Conservation (phyloP, 2,797 vertebrate genomes). For the Anguilla marmorata region DNA sequence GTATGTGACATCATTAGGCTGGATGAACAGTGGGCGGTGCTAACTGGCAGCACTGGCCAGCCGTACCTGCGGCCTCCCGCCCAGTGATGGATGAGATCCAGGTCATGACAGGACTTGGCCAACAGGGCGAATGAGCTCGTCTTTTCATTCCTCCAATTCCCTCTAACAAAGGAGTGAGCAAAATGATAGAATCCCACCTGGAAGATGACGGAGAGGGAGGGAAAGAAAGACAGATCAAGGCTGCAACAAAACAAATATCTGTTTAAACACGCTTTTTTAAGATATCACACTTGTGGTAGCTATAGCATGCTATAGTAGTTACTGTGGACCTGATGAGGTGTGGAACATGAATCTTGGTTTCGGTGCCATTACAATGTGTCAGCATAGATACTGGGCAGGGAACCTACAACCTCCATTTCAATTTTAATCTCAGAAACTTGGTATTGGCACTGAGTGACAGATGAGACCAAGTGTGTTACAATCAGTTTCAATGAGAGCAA, state of each 20-base stretch:
- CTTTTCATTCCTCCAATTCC: constrained; percentile 83
- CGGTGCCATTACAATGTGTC: neutral
- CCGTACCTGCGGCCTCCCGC: constrained; percentile 73
- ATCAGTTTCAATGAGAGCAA: too few relatives aligned
- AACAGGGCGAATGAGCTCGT: constrained; percentile 81
- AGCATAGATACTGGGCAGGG: neutral
- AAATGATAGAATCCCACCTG: constrained; percentile 84
- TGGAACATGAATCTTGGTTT: neutral
- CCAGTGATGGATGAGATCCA: constrained; percentile 83
- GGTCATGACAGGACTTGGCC: constrained; percentile 82
- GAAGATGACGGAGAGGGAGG: constrained; percentile 31
- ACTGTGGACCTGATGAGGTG: neutral
- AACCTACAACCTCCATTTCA: neutral
- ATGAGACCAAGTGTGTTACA: neutral
- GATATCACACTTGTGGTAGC: neutral
- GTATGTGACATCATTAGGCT: neutral
- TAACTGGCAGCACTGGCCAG: neutral
- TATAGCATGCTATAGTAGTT: neutral
- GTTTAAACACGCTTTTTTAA: neutral
- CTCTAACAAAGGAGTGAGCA: constrained; percentile 82
- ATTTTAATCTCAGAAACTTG: neutral
- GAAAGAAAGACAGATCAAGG: neutral
- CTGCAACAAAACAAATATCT: neutral
- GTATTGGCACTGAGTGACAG: neutral
- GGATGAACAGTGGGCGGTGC: neutral